Evolutionary conservation across 2,797 vertebrate species (phyloP).

Genomic region (Pseudocheirus occidentalis): DNA sequence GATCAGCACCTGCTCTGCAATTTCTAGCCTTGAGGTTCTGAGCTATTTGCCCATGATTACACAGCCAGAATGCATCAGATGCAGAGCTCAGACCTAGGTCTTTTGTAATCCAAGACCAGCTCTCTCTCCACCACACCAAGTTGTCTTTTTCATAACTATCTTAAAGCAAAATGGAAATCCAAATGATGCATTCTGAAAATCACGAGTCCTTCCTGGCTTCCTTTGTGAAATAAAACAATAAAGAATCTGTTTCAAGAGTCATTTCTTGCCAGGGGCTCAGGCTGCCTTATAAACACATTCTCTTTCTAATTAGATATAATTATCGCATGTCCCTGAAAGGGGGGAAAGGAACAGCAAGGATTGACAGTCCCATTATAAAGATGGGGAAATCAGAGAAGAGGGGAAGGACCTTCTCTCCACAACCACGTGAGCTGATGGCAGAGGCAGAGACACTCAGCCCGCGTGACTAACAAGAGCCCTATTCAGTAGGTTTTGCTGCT

Average conservation of each 20-base stretch:
- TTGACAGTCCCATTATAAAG: background rate
- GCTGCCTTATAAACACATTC: background rate
- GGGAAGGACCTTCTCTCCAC: background rate
- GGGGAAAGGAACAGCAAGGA: background rate
- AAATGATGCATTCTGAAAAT: slow-evolving; percentile 22
- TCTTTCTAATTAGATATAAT: background rate
- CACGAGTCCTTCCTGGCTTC: background rate
- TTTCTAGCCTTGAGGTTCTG: background rate
- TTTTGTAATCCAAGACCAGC: background rate
- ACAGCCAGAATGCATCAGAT: background rate
- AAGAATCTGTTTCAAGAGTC: background rate
- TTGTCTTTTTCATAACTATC: background rate
- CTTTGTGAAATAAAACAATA: slow-evolving; percentile 14
- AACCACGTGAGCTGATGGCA: background rate
- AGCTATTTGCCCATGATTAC: background rate
- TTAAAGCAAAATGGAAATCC: background rate
- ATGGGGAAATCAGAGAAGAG: background rate
- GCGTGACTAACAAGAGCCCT: background rate
- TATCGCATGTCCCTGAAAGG: background rate
- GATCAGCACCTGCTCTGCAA: background rate
- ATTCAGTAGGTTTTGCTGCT: background rate
- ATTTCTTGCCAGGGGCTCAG: background rate
- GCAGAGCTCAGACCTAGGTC: background rate
- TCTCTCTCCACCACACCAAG: background rate
- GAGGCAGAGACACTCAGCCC: background rate